Evolutionary conservation across 2,797 vertebrate genomes (phyloP), one percentile per base, ranked within the genome.

Genomic region (Muraenolepis orangiensis): DNA sequence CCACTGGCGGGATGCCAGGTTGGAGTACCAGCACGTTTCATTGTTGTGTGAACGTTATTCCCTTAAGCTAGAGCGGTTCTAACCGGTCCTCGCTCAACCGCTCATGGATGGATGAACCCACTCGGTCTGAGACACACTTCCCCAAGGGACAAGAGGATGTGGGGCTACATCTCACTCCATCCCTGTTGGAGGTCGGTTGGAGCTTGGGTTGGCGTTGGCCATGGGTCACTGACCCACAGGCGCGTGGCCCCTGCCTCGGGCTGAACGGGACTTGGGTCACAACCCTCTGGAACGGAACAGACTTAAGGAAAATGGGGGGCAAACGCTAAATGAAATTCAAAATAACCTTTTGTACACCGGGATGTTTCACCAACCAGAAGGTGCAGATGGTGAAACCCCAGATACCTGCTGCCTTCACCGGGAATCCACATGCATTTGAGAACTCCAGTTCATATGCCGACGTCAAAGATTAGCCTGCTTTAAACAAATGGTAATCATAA

Each of bases 101-200:
- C 11, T 72, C 66, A 29, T 32, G 20, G 70, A 76, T 69, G 46
- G 64, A 78, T 42, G 64, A 11, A 20, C 46, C 2, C 11, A 67
- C 66, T 30, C 16, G 73, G n/a, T 46, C 68, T 46, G 16, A 70
- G 51, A 57, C 72, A 75, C 26, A 26, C 69, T 61, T 67, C 34
- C 57, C 36, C n/a, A n/a, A n/a, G n/a, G n/a, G n/a, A 57, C 12
- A 11, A 64, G 34, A n/a, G 51, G 61, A 40, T 28, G 70, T 70
- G 61, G 42, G 32, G 77, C 12, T 5, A 14, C 36, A 57, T 4
- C 29, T 67, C 4, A 67, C 29, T 31, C 13, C 13, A 18, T 16
- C 6, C 12, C 66, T 7, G 18, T 30, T 31, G 30, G 12, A 18
- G 13, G 11, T 29, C 66, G 18, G 66, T 31, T 16, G 66, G 16